A percentile compares a stretch with the other conserved stretches of the same genome.
phyloP scores from a whole-genome alignment of 1,140 invertebrate genomes.

The Microplitis demolitor region DNA sequence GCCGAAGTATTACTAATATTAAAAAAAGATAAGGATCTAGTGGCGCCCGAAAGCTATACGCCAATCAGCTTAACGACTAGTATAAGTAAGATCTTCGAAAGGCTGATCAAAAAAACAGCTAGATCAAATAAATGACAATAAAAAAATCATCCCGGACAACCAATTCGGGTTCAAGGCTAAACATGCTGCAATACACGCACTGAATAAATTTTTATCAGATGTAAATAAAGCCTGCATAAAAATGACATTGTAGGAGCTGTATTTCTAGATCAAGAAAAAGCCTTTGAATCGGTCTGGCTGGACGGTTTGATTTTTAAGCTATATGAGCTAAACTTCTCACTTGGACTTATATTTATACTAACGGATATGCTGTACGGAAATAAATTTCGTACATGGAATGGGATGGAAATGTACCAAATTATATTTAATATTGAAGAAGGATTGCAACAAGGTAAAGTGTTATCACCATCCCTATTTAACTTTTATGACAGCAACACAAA shows the following conservation, averaged over 20 bases:
- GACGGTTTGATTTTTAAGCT: conserved; percentile 31
- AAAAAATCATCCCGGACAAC: neutral
- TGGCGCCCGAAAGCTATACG: neutral
- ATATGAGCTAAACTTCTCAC: neutral
- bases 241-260: conserved; percentile 2
- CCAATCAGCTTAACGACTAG: conserved; percentile 1
- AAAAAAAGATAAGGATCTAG: neutral
- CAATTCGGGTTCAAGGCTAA: neutral
- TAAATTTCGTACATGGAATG: neutral
- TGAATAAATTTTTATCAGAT: conserved; percentile 18
- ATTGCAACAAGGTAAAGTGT: conserved; percentile 1
- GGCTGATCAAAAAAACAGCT: neutral
- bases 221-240: neutral
- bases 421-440: neutral
- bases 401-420: no score
- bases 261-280: conserved; percentile 3
- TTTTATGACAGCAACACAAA: conserved; percentile 4
- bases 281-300: conserved; percentile 20
- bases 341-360: neutral
- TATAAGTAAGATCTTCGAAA: conserved; percentile 11
- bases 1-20: neutral
- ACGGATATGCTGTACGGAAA: neutral
- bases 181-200: neutral
- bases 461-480: conserved; percentile 17
- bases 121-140: neutral